phyloP scores from a whole-genome alignment of 2,888 invertebrate species.

The Diabrotica balteata region DNA sequence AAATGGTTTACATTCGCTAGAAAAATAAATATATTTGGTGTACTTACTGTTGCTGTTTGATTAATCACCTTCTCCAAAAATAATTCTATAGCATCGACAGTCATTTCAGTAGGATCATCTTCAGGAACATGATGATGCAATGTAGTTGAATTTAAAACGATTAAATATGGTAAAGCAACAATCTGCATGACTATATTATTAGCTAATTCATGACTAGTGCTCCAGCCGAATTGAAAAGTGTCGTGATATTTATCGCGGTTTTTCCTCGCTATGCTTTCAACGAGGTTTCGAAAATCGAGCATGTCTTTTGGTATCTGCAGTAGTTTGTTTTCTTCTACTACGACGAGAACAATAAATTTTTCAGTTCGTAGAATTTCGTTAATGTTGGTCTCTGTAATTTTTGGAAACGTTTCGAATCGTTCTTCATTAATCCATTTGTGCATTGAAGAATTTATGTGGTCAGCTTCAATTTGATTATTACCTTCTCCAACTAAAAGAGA shows the following conservation, averaged over 20 bases:
- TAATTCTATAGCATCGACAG: conserved; percentile 70
- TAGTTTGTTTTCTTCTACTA: conserved; percentile 87
- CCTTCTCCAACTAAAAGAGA: conserved; percentile 50
- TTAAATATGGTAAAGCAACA: conserved; percentile 54
- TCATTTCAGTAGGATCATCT: conserved; percentile 51
- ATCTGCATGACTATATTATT: conserved; percentile 89
- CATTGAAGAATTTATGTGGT: conserved; percentile 73
- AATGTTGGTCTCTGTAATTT: conserved; percentile 83
- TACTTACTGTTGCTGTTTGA: conserved; percentile 77
- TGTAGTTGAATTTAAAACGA: conserved; percentile 91
- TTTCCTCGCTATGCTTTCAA: conserved; percentile 73
- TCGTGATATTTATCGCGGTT: conserved; percentile 81
- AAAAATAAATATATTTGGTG: no score
- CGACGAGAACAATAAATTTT: conserved; percentile 86
- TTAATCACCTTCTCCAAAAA: conserved; percentile 81
- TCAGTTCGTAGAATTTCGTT: conserved; percentile 83
- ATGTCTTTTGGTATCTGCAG: conserved; percentile 82
- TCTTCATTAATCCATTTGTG: conserved; percentile 90
- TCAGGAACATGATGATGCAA: conserved; percentile 92
- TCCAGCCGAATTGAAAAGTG: conserved; percentile 93
- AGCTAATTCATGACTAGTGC: conserved; percentile 86
- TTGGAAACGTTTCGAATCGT: conserved; percentile 87
- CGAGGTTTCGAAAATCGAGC: conserved; percentile 78
- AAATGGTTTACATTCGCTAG: no score
- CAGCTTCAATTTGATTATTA: conserved; percentile 54